Base-by-base conservation (phyloP, 2,113 vertebrate genomes). In the Craseonycteris thonglongyai region DNA sequence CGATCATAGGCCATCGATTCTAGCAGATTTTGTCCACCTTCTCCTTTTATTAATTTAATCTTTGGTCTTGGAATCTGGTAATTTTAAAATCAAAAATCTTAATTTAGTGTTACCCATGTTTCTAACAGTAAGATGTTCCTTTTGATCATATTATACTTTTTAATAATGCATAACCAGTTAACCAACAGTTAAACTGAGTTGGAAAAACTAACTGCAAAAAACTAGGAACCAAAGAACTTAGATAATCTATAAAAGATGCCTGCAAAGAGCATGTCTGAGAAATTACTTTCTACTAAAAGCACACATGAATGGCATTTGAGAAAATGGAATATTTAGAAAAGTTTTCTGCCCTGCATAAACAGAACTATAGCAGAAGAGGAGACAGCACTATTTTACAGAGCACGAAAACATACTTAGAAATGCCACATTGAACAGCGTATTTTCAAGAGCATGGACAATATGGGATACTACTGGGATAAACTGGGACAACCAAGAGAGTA, bases 1-100 rank as follows among this genome's bases (percentile, higher is more conserved):
- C 99, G 98, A 97, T 99, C 99, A 95, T 96, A 99, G 61, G 99
- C 98, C 96, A 99, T 98, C 42, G 98, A 96, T 97, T 99, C 99
- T 69, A 99, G 93, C 66, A 98, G 91, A 86, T 98, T 98, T 65
- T 98, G 99, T 89, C 98, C 97, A 0, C 96, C 75, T 85, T 98
- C 98, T 94, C 98, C 98, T 96, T 99, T 99, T 93, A 98, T 98
- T 95, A 98, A 96, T 97, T 99, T 99, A 82, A 97, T 95, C 98
- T 99, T 99, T 96, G 99, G 99, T 98, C 98, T 99, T 93, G 99
- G 99, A 94, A 99, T 98, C 99, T 99, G 88, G 49, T 83, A 81
- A 94, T 92, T 94, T 97, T 71, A 96, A 40, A 98, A 97, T 74
- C 6, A 72, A 97, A 54, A 91, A 83, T 80, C 81, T 86, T 93